Conservation (phyloP, 1,140 invertebrate species). For the Caerostris extrusa region DNA sequence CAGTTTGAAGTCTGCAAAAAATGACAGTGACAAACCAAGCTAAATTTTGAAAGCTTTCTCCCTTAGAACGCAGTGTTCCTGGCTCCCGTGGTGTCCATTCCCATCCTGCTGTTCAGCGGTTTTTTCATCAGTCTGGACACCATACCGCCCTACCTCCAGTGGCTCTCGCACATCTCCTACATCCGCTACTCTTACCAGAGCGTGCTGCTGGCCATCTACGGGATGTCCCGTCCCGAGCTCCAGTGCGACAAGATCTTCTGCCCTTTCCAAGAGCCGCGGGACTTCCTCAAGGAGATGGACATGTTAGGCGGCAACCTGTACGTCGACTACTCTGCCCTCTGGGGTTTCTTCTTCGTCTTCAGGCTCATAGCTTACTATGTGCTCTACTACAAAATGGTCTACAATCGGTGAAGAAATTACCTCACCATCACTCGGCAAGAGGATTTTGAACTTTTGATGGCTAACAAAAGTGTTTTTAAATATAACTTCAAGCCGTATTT, state of each 20-base stretch:
- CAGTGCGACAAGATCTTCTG: constrained; percentile 91
- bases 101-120: constrained; percentile 91
- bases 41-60: neutral
- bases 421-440: no score
- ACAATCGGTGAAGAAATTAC: constrained; percentile 31
- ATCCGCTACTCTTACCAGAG: constrained; percentile 96
- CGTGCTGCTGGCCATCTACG: constrained; percentile 93
- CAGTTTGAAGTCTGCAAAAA: no score
- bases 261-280: constrained; percentile 87
- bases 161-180: constrained; percentile 95
- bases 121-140: constrained; percentile 97
- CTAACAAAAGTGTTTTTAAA: no score
- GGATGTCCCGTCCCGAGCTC: constrained; percentile 90
- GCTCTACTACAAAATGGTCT: constrained; percentile 89
- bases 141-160: constrained; percentile 93
- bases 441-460: no score
- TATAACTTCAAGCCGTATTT: no score
- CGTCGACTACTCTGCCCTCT: constrained; percentile 89
- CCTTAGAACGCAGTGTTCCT: constrained; percentile 94
- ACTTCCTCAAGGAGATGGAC: constrained; percentile 93
- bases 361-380: constrained; percentile 93
- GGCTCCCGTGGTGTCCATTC: constrained; percentile 93
- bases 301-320: constrained; percentile 88
- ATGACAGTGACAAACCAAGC: no score
- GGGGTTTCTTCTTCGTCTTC: constrained; percentile 90